These are phyloP conservation scores for Bradypodion ventrale DNA, from an alignment of 2,797 vertebrate species.

Conservation along the genomic window DNA sequence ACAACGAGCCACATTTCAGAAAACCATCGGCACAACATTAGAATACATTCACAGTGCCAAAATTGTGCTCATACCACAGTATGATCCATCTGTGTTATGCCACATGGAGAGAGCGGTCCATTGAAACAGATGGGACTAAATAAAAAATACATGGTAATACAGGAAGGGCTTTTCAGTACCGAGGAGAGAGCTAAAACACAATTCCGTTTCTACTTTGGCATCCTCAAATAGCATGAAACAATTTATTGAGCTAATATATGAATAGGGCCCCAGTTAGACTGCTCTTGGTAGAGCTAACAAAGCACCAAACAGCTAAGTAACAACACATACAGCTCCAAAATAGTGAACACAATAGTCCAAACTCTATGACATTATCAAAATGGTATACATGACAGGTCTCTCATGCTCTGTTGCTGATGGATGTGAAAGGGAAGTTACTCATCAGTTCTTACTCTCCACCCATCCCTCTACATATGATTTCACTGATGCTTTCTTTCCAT, in stretches of 20 bases:
- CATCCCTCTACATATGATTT: conserved; percentile 37
- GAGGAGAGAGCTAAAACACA: neutral
- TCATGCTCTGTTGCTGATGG: neutral
- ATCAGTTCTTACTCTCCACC: conserved; percentile 51
- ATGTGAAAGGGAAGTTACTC: conserved; percentile 58
- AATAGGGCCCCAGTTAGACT: neutral
- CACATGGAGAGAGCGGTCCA: neutral
- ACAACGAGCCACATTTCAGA: neutral
- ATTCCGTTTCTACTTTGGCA: neutral
- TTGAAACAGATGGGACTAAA: too few species aligned
- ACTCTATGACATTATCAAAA: conserved; percentile 14
- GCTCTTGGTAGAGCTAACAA: neutral
- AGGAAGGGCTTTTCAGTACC: neutral
- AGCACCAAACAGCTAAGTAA: neutral
- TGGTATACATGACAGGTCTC: neutral
- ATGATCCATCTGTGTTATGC: neutral
- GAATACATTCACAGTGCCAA: neutral
- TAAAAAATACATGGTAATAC: neutral
- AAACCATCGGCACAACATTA: neutral
- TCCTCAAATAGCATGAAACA: neutral
- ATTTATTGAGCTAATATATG: neutral
- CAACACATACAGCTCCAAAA: neutral
- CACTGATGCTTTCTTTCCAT: conserved; percentile 60
- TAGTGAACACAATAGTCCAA: neutral
- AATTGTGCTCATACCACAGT: neutral